phyloP scores from a whole-genome alignment of 2,113 vertebrate genomes.

The Cynocephalus volans region DNA sequence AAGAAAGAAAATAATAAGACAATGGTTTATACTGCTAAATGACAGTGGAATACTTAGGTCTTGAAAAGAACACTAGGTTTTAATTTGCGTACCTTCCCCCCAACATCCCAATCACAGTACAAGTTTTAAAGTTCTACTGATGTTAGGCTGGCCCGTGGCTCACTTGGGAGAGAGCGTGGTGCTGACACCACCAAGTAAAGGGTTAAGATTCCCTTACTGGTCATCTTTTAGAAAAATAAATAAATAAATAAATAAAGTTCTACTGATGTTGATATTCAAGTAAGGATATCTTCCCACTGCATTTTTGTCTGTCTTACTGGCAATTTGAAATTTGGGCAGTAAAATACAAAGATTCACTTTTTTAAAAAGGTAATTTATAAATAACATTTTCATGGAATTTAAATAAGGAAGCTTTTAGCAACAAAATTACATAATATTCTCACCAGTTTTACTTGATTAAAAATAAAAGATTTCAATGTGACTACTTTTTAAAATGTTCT shows the following conservation, averaged over 20 bases:
- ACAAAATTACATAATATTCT: not conserved
- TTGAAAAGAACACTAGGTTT: not conserved
- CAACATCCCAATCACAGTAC: not conserved
- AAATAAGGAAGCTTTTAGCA: not conserved
- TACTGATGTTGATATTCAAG: not conserved
- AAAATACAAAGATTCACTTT: slow-evolving; percentile 12
- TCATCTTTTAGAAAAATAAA: no score
- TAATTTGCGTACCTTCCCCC: not conserved
- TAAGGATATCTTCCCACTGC: not conserved
- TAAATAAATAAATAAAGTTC: not conserved
- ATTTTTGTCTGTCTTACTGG: not conserved
- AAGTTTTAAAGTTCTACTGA: no score
- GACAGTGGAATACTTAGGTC: not conserved
- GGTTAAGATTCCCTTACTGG: no score
- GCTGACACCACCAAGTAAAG: no score
- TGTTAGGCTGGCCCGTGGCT: no score
- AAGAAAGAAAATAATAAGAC: slow-evolving; percentile 7
- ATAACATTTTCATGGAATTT: not conserved
- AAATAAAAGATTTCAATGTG: not conserved
- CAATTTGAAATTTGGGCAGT: not conserved
- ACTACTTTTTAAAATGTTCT: not conserved
- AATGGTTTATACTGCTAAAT: slow-evolving; percentile 3
- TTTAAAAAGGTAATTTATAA: not conserved
- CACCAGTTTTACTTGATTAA: slow-evolving; percentile 2
- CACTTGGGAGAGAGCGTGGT: no score